Base-by-base conservation (phyloP, 2,797 vertebrate species). In the Heterohyrax brucei region DNA sequence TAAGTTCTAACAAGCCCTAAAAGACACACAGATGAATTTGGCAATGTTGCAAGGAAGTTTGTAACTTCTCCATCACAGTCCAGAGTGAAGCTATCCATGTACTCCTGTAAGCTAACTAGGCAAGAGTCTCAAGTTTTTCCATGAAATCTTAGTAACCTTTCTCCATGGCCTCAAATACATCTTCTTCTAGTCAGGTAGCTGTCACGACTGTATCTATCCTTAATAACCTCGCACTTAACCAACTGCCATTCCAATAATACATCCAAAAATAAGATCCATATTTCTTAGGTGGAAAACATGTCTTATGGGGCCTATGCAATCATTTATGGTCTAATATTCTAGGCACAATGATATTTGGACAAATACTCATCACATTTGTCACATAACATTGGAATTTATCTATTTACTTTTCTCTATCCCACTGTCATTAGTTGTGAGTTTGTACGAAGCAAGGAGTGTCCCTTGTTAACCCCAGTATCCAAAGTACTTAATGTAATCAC, bases 341-440 rank as follows among this genome's bases (percentile, higher is more conserved):
- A 26, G 48, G 53, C 64, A 84, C 13, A 90, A 24, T 28, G 33
- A 70, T 75, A 93, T 19, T 3, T 22, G 80, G 87, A 87, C 39
- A 91, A 82, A 92, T 70, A 75, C 16, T 50, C 62, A 92, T 56
- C 61, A 64, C 24, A 59, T 86, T 70, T 61, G 50, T 70, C 7
- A 44, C 13, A 1, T 92, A 72, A 68, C 53, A 70, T 24, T 33
- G 56, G 59, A 56, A 75, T 91, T 94, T 44, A 24, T 77, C 62
- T 88, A 21, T 30, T 77, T 50, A 50, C 19, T 44, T 81, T 28
- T 46, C 64, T 90, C 46, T 72, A 56, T 44, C 28, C 66, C 86
- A 95, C 46, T 89, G 22, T 22, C 24, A 72, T 2, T 10, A 39
- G 59, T 13, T 77, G 5, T 70, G 76, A 85, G 83, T 89, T 91